phyloP scores from a whole-genome alignment of 2,113 vertebrate genomes.

The Elaphurus davidianus region DNA sequence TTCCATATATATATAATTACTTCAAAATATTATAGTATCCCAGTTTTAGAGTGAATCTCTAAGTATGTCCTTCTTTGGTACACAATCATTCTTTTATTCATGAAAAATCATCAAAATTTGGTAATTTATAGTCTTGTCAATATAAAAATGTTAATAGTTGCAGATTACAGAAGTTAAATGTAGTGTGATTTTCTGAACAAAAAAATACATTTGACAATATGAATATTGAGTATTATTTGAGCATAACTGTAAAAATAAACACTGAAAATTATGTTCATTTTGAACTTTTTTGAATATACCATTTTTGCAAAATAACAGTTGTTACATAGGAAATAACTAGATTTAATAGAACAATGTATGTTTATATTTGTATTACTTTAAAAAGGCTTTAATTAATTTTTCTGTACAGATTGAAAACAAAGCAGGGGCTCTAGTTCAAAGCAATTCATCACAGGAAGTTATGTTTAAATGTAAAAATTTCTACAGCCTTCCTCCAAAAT shows the following conservation, averaged over 20 bases:
- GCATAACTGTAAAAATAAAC: background rate
- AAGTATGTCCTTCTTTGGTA: background rate
- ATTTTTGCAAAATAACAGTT: background rate
- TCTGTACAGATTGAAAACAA: background rate
- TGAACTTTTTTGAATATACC: background rate
- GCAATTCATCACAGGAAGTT: background rate
- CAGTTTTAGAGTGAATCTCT: background rate
- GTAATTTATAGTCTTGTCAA: background rate
- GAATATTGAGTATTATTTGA: background rate
- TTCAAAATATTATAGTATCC: background rate
- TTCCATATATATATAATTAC: background rate
- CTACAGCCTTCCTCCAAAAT: background rate
- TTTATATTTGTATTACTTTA: background rate
- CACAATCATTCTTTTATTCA: background rate
- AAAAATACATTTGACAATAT: background rate
- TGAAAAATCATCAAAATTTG: background rate
- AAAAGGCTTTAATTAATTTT: background rate
- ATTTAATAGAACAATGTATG: background rate
- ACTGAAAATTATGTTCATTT: background rate
- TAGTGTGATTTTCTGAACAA: background rate
- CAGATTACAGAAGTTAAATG: background rate
- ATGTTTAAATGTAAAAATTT: background rate
- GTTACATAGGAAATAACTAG: background rate
- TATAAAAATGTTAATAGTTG: background rate
- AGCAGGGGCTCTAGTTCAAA: background rate